phyloP scores from a whole-genome alignment of 2,113 vertebrate species.

The Megaceryle maxima region DNA sequence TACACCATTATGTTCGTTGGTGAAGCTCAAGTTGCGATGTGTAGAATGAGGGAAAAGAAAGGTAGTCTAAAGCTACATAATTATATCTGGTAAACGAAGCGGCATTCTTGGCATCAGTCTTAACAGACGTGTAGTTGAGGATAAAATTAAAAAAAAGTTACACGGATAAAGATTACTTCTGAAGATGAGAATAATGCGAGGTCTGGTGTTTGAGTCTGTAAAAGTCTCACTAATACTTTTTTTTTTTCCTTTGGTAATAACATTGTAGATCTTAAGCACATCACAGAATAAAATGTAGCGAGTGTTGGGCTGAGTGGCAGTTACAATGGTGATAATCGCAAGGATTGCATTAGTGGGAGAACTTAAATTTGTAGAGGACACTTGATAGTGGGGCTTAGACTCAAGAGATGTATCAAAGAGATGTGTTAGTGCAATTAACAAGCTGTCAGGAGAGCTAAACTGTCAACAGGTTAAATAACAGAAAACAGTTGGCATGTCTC shows the following conservation, averaged over 20 bases:
- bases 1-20: not conserved
- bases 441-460: not conserved
- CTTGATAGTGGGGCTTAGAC: not conserved
- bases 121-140: rapidly evolving
- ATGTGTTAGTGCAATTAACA: not conserved
- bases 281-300: rapidly evolving
- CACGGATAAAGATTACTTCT: not conserved
- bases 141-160: not conserved
- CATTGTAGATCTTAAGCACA: rapidly evolving
- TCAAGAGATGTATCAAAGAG: not conserved
- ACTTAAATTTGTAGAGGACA: not conserved
- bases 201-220: not conserved
- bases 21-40: rapidly evolving
- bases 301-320: rapidly evolving
- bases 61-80: not conserved
- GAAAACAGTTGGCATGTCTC: slow-evolving; percentile 16
- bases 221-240: rapidly evolving
- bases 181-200: rapidly evolving
- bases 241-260: rapidly evolving
- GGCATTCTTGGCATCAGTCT: not conserved
- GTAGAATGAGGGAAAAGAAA: rapidly evolving
- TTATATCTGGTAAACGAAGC: not conserved
- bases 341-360: not conserved
- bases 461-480: slow-evolving; percentile 11
- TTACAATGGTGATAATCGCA: rapidly evolving